These are phyloP conservation scores for Odontamblyopus rebecca DNA, from an alignment of 2,797 vertebrate species.

Conservation along the genomic window DNA sequence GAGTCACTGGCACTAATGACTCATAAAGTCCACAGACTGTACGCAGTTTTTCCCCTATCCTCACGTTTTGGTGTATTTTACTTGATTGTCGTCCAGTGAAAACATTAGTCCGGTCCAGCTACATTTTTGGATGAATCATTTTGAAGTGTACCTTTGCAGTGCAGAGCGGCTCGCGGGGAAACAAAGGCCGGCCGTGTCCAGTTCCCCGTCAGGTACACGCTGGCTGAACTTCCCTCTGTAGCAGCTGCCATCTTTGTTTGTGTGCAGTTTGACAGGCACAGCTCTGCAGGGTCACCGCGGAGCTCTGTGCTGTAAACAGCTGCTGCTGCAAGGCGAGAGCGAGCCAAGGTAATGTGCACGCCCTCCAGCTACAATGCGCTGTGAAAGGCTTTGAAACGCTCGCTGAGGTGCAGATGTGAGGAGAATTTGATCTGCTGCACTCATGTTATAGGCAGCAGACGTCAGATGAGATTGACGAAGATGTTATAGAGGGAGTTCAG, in stretches of 20 bases:
- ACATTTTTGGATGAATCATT: neutral
- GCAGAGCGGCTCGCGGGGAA: neutral
- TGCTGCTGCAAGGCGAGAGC: constrained; percentile 11
- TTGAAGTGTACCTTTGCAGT: neutral
- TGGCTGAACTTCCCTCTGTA: constrained; percentile 11
- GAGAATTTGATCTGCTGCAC: neutral
- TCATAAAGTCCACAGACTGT: neutral
- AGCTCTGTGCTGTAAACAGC: constrained; percentile 5
- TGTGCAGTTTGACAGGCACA: constrained; percentile 6
- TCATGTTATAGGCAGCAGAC: neutral
- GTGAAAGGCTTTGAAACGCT: neutral
- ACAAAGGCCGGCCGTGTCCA: neutral
- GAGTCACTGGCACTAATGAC: no score
- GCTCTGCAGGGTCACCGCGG: neutral
- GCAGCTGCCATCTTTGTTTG: neutral
- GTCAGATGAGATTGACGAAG: neutral
- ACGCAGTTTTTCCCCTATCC: neutral
- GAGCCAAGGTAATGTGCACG: neutral
- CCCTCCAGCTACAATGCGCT: constrained; percentile 5
- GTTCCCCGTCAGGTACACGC: constrained; percentile 9
- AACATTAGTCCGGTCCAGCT: neutral
- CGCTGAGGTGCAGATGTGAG: neutral
- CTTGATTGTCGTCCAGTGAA: neutral
- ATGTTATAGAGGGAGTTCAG: neutral
- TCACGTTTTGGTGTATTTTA: neutral